A percentile compares a stretch with the other conserved stretches of the same genome.
Conservation (phyloP, 2,797 vertebrate species). For the Xiphorhynchus erythropygius region DNA sequence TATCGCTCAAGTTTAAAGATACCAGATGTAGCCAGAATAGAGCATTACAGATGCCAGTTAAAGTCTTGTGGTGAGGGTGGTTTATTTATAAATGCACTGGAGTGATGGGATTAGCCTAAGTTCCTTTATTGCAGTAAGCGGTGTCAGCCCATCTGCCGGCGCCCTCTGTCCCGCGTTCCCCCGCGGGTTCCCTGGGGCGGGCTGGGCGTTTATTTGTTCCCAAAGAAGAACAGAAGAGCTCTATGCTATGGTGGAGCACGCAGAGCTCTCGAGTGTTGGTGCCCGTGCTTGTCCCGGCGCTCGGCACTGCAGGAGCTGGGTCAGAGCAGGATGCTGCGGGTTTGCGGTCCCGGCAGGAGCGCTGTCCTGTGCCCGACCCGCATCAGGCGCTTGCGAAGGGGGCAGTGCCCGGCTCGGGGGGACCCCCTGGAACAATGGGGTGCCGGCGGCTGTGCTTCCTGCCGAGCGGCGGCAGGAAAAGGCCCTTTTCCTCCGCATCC, state of each 20-base stretch:
- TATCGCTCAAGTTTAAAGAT: accelerated
- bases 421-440: constrained; percentile 9
- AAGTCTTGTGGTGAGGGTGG: too few species aligned
- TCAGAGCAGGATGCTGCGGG: background rate
- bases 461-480: constrained; percentile 45
- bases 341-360: background rate
- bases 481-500: constrained; percentile 14
- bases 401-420: background rate
- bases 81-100: background rate
- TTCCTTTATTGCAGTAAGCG: background rate
- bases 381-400: background rate
- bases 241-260: background rate
- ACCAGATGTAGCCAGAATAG: too few species aligned
- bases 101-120: accelerated
- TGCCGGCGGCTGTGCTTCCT: constrained; percentile 32
- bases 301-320: background rate
- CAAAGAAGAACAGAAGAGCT: too few species aligned
- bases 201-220: background rate
- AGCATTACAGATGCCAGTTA: too few species aligned
- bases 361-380: background rate
- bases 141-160: background rate
- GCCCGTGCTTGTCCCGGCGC: background rate
- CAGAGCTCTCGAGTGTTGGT: accelerated
- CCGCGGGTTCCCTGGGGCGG: background rate
- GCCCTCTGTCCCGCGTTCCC: background rate